Percentiles rank a stretch among this genome's conserved stretches.
phyloP scores from a whole-genome alignment of 2,113 vertebrate genomes.

The Albula glossodonta region DNA sequence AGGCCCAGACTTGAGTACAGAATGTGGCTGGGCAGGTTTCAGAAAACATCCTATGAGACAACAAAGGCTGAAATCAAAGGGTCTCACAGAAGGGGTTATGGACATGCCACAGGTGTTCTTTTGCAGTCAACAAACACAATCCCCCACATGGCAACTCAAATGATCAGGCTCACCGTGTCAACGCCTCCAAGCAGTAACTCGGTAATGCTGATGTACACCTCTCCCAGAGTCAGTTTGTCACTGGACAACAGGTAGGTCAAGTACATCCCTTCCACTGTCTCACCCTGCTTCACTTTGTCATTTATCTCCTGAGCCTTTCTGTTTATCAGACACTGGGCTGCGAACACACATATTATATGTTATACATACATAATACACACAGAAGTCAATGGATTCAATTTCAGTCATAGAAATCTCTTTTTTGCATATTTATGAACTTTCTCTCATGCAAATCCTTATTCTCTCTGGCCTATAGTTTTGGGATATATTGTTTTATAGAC shows the following conservation, averaged over 20 bases:
- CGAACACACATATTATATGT: neutral
- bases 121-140: neutral
- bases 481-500: neutral
- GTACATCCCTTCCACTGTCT: constrained; percentile 59
- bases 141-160: neutral
- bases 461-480: neutral
- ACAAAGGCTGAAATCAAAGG: neutral
- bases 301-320: constrained; percentile 53
- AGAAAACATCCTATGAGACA: neutral
- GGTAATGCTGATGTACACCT: constrained; percentile 64
- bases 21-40: neutral
- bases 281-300: constrained; percentile 37
- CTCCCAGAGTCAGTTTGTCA: constrained; percentile 49
- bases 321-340: constrained; percentile 63
- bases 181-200: constrained; percentile 75
- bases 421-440: neutral
- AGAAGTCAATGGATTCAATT: neutral
- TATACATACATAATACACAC: neutral
- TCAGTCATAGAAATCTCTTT: neutral
- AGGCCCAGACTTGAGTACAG: neutral
- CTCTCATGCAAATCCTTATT: no score
- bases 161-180: constrained; percentile 62
- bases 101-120: neutral
- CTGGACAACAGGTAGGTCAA: constrained; percentile 68
- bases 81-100: neutral